A percentile compares a stretch with the other conserved stretches of the same genome.
These are phyloP conservation scores for Strix uralensis DNA, from an alignment of 2,113 vertebrate genomes.

Conservation along the genomic window DNA sequence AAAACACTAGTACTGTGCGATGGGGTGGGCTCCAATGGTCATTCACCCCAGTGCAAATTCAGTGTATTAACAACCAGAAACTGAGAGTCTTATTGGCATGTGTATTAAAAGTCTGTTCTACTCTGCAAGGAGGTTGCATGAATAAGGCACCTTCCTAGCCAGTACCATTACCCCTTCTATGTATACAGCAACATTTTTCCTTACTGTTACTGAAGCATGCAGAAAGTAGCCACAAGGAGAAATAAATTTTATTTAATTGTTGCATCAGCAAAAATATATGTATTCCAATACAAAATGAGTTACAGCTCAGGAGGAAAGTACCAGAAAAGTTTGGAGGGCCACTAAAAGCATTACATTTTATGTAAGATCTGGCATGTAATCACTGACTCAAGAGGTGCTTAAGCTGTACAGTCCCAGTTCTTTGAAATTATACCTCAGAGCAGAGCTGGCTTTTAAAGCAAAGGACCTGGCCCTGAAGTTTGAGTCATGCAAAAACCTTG, in stretches of 20 bases:
- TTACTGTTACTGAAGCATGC: neutral
- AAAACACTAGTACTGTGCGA: neutral
- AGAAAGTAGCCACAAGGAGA: neutral
- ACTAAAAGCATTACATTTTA: neutral
- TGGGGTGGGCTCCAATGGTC: fast-evolving
- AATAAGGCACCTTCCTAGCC: neutral
- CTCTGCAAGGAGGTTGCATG: neutral
- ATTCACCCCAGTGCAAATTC: neutral
- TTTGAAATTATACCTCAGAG: neutral
- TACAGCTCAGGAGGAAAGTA: neutral
- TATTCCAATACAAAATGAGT: neutral
- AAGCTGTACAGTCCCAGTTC: neutral
- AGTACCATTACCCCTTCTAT: neutral
- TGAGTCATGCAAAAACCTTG: neutral
- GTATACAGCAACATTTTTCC: neutral
- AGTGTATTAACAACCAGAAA: neutral
- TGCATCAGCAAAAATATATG: neutral
- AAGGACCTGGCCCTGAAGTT: neutral
- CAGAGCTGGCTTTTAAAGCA: slow-evolving; percentile 8
- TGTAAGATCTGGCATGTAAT: neutral
- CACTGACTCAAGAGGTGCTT: neutral
- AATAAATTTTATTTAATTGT: neutral
- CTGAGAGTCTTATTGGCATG: neutral
- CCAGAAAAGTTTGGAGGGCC: neutral
- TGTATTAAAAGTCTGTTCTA: neutral